A percentile compares a stretch with the other conserved stretches of the same genome.
phyloP scores from a whole-genome alignment of 2,888 invertebrate genomes.

The Tachina grossa region DNA sequence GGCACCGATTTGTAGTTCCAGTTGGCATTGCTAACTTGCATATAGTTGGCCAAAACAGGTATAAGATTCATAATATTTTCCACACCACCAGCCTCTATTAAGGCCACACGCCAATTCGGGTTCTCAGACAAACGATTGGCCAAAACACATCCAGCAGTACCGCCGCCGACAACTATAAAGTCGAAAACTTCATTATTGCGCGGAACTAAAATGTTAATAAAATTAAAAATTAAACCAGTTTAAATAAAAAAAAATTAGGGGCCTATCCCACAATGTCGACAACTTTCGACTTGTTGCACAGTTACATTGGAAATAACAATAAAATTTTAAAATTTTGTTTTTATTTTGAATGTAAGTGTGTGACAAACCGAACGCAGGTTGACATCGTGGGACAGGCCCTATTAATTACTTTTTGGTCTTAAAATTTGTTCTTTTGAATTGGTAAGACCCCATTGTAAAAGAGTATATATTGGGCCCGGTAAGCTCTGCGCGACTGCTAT shows the following conservation, averaged over 20 bases:
- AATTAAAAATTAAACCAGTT: background rate
- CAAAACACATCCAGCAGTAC: conserved; percentile 87
- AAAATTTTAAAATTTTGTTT: no score
- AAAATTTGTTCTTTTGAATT: conserved; percentile 61
- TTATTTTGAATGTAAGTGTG: no score
- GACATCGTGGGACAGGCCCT: no score
- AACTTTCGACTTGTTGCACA: no score
- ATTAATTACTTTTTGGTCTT: conserved; percentile 49
- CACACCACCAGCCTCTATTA: conserved; percentile 82
- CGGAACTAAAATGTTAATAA: conserved; percentile 43
- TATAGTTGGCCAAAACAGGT: conserved; percentile 72
- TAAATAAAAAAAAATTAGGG: background rate
- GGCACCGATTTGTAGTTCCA: conserved; percentile 88
- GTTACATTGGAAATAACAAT: no score
- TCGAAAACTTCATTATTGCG: conserved; percentile 86
- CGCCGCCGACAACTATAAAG: conserved; percentile 91
- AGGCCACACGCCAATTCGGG: conserved; percentile 80
- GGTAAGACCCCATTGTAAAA: conserved; percentile 54
- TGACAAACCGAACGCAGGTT: no score
- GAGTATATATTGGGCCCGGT: background rate
- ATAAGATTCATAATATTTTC: conserved; percentile 77
- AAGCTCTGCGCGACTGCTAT: background rate
- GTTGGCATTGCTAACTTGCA: conserved; percentile 83
- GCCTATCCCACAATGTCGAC: no score
- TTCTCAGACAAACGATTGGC: conserved; percentile 78